phyloP scores from a whole-genome alignment of 2,888 invertebrate species.

The Amphipoea oculea region DNA sequence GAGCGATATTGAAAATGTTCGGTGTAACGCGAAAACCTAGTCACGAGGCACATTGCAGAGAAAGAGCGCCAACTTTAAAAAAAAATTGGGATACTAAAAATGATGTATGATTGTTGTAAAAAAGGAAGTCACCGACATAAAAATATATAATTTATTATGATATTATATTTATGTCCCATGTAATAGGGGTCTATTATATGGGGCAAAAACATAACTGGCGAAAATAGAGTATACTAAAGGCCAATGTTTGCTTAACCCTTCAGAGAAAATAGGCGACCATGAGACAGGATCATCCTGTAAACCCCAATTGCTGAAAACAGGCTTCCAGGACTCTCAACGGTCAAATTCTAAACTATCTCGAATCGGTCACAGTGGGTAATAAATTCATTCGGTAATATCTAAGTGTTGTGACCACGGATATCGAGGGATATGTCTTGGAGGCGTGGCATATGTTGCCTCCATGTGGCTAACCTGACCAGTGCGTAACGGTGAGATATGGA shows the following conservation, averaged over 20 bases:
- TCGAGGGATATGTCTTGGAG: too few species aligned
- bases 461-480: too few species aligned
- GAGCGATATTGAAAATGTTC: conserved; percentile 77
- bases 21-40: conserved; percentile 69
- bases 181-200: too few species aligned
- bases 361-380: not conserved
- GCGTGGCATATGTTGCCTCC: too few species aligned
- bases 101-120: not conserved
- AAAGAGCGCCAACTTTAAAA: not conserved
- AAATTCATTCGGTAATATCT: too few species aligned
- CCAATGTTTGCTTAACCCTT: not conserved
- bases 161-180: too few species aligned
- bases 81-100: not conserved
- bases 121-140: not conserved
- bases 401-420: too few species aligned
- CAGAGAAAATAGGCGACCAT: not conserved
- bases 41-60: conserved; percentile 44
- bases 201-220: not conserved
- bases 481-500: too few species aligned
- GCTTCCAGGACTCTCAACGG: too few species aligned
- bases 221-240: not conserved
- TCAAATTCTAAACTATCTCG: too few species aligned
- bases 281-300: not conserved
- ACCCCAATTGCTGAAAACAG: too few species aligned
- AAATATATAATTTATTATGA: not conserved